Evolutionary conservation across 1,140 invertebrate genomes (phyloP), one percentile per base, ranked within the genome.

Genomic region (Portunus trituberculatus): DNA sequence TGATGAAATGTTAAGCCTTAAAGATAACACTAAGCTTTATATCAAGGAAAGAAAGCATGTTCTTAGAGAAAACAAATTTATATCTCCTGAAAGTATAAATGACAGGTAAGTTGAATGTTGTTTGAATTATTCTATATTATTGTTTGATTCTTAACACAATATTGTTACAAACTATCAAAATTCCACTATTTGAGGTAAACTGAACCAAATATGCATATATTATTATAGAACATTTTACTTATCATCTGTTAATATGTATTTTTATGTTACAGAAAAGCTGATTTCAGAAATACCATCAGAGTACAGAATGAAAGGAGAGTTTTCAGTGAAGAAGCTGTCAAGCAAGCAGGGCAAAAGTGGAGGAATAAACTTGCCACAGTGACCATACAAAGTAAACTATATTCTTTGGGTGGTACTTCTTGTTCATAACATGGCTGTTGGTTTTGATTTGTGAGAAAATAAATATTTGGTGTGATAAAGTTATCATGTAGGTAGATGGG

Each of bases 361-460:
- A 93, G 84, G 82, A 93, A 93, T 45, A 93, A 93, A 83, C 67
- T 93, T 48, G 92, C 92, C n/a, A 84, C 92, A 29, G 39, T 93
- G 28, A 86, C 92, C 82, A 84, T 93, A 48, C 92, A 93, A 84
- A 48, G 92, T 93, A 93, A 46, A 32, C 2, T 46, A 8, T 76
- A 20, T 76, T 76, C 2, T 59, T 76, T n/a, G 25, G 8, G 67
- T 20, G 20, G 1, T 76, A 20, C 6, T 76, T n/a, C 4, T 0
- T 76, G 20, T 76, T 76, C 8, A n/a, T 76, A 25, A n/a, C 67
- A 76, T 76, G 52, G 3, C 20, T 20, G 20, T 59, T 39, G 39
- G 39, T 39, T 39, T 39, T 39, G 39, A 59, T 20, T 59, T 20
- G 0, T 14, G 52, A 59, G 52, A 59, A 10, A 14, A 20, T 2